phyloP scores from a whole-genome alignment of 2,113 vertebrate species.

The Petrocephalus microphthalmus region DNA sequence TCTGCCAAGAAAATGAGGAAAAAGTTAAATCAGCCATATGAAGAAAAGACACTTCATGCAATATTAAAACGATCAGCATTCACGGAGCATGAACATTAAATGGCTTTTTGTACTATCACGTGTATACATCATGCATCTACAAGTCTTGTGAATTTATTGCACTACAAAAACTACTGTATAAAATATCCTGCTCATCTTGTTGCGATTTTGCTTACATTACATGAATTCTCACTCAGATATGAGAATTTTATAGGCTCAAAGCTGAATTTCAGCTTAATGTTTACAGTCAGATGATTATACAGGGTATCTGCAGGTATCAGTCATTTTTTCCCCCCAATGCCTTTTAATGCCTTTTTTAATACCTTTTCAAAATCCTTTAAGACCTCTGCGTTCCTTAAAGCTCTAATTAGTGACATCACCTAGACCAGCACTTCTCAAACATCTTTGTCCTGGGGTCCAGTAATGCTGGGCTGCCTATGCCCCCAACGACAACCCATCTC shows the following conservation, averaged over 20 bases:
- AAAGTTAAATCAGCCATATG: not conserved
- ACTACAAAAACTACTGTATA: not conserved
- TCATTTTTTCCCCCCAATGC: no score
- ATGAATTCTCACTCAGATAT: not conserved
- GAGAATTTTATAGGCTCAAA: not conserved
- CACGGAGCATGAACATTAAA: not conserved
- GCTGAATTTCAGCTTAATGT: not conserved
- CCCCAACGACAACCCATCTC: no score
- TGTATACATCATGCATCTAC: not conserved
- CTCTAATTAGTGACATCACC: no score
- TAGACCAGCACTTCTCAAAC: no score
- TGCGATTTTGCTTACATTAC: not conserved
- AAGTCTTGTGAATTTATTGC: not conserved
- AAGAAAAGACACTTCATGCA: not conserved
- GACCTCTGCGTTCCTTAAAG: no score
- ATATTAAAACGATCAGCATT: not conserved
- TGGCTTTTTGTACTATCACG: not conserved
- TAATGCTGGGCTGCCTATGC: no score
- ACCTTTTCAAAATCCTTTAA: no score
- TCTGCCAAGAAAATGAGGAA: constrained; percentile 53
- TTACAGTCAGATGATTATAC: not conserved
- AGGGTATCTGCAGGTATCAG: no score
- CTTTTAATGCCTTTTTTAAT: no score
- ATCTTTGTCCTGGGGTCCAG: no score
- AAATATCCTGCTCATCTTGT: not conserved